Evolutionary conservation across 1,140 invertebrate species (phyloP).

Genomic region (Formica selysi): DNA sequence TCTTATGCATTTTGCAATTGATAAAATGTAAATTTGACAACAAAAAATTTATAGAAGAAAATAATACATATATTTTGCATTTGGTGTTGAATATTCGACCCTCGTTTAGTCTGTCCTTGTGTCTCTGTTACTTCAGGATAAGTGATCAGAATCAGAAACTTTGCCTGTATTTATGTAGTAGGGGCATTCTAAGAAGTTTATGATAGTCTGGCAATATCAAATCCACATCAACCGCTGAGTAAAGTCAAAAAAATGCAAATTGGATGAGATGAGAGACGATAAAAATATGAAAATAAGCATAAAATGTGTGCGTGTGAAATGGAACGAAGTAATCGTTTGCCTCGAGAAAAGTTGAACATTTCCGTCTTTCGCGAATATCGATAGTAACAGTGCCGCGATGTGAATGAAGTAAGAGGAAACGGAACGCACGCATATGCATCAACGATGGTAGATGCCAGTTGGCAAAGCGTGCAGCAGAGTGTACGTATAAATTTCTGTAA

Average conservation of each 20-base stretch:
- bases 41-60: neutral
- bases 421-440: constrained; percentile 55
- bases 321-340: constrained; percentile 4
- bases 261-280: constrained; percentile 26
- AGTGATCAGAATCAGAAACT: constrained; percentile 54
- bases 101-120: neutral
- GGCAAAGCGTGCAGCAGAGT: constrained; percentile 30
- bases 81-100: constrained; percentile 16
- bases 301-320: neutral
- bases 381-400: constrained; percentile 5
- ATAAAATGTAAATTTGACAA: constrained; percentile 3
- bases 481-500: constrained; percentile 57
- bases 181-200: constrained; percentile 39
- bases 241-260: neutral
- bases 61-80: neutral
- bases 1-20: neutral
- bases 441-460: constrained; percentile 40
- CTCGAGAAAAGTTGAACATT: neutral
- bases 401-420: constrained; percentile 35
- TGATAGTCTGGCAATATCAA: constrained; percentile 45
- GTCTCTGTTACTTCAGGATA: constrained; percentile 40
- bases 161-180: neutral
- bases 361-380: neutral
- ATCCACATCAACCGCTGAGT: constrained; percentile 1
- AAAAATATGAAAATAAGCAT: neutral